Evolutionary conservation across 2,113 vertebrate species (phyloP).

Genomic region (Calyptomena viridis): DNA sequence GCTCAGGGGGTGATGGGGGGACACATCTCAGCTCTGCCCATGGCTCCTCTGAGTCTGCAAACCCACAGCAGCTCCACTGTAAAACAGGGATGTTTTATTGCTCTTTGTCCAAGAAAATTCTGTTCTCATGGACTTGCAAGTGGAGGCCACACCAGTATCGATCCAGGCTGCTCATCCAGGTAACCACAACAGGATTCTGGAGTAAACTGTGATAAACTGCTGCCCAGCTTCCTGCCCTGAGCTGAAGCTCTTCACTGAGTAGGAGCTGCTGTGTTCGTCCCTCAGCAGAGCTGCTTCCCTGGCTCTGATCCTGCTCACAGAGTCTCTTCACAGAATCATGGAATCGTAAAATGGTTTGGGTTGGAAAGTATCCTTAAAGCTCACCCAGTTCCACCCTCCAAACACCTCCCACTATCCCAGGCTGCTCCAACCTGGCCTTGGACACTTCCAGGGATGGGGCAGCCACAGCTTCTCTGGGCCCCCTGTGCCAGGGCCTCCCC

Average conservation of each 20-base stretch:
- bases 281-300: not conserved
- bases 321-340: not conserved
- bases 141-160: not conserved
- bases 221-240: not conserved
- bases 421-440: not conserved
- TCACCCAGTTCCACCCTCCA: rapidly evolving
- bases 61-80: not conserved
- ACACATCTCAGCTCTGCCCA: not conserved
- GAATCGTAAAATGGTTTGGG: not conserved
- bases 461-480: not conserved
- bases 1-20: not conserved
- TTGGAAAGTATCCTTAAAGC: not conserved
- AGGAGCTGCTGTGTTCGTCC: not conserved
- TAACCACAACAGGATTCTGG: not conserved
- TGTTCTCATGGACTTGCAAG: not conserved
- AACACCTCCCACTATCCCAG: not conserved
- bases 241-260: not conserved
- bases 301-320: not conserved
- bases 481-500: not conserved
- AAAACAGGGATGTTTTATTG: not conserved
- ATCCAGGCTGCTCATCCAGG: not conserved
- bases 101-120: not conserved
- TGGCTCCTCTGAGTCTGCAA: not conserved
- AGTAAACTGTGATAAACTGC: not conserved
- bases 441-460: not conserved